Conservation (phyloP, 2,113 vertebrate genomes). For the Panthera uncia region DNA sequence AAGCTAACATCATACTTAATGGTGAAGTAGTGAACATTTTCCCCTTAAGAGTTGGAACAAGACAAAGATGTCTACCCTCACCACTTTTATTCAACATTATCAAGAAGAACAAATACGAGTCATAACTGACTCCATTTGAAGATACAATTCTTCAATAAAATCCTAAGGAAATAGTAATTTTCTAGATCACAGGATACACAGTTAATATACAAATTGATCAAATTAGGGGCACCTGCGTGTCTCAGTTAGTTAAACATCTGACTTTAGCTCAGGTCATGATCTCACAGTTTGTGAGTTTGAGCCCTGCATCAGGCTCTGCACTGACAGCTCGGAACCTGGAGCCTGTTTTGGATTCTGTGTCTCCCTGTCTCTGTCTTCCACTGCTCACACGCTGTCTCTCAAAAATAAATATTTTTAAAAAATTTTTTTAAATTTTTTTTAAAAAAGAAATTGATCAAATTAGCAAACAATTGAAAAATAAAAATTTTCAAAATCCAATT, state of each 20-base stretch:
- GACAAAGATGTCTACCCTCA: background rate
- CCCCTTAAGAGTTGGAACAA: background rate
- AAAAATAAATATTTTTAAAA: too few species aligned
- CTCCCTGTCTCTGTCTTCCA: too few species aligned
- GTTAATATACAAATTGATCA: background rate
- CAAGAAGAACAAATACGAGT: background rate
- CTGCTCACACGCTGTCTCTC: too few species aligned
- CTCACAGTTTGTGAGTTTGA: too few species aligned
- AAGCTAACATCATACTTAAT: background rate
- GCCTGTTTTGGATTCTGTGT: too few species aligned
- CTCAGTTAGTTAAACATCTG: too few species aligned
- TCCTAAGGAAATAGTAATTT: background rate
- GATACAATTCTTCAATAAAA: constrained; percentile 6
- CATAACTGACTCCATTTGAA: background rate
- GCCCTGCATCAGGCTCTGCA: too few species aligned
- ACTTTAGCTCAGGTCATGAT: too few species aligned
- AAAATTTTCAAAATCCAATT: background rate
- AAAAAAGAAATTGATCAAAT: background rate
- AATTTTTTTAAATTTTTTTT: too few species aligned
- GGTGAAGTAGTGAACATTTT: background rate
- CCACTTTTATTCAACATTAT: background rate
- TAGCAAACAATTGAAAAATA: background rate
- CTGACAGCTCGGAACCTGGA: too few species aligned
- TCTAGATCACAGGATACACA: background rate
- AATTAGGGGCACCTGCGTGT: background rate